Percentiles rank a stretch among this genome's conserved stretches.
Conservation (phyloP, 1,140 invertebrate species). For the Calliopsis andreniformis region DNA sequence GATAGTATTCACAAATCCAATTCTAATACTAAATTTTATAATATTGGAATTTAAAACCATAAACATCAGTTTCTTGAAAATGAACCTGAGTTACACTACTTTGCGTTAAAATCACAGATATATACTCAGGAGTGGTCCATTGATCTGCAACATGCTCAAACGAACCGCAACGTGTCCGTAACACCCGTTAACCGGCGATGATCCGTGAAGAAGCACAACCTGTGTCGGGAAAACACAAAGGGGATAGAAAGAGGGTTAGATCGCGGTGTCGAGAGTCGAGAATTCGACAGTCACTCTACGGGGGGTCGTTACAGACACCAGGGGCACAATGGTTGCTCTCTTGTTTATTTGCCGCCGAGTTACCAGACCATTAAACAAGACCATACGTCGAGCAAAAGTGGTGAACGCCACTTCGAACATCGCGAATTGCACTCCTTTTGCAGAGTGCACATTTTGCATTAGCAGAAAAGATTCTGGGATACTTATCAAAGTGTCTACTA, state of each 20-base stretch:
- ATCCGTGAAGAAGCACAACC: slow-evolving; percentile 75
- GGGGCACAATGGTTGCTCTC: slow-evolving; percentile 37
- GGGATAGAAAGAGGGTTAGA: neutral
- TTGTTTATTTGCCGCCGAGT: slow-evolving; percentile 75
- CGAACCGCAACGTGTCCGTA: slow-evolving; percentile 19
- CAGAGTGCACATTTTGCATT: too few relatives aligned
- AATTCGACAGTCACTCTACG: slow-evolving; percentile 69
- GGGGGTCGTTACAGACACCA: slow-evolving; percentile 69
- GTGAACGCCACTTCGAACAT: neutral
- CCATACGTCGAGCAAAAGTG: neutral
- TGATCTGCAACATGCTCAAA: too few relatives aligned
- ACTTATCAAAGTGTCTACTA: too few relatives aligned
- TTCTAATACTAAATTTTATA: too few relatives aligned
- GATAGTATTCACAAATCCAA: too few relatives aligned
- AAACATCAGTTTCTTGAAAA: too few relatives aligned
- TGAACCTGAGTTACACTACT: too few relatives aligned
- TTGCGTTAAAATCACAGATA: too few relatives aligned
- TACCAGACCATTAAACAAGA: slow-evolving; percentile 67
- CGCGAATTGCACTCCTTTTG: too few relatives aligned
- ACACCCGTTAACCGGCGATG: slow-evolving; percentile 66
- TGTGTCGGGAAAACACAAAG: slow-evolving; percentile 49
- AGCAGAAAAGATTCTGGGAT: too few relatives aligned
- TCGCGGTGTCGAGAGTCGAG: slow-evolving; percentile 25
- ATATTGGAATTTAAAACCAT: too few relatives aligned
- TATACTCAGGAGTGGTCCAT: too few relatives aligned